Conservation (phyloP, 1,140 invertebrate genomes). For the Muscidifurax raptorellus region DNA sequence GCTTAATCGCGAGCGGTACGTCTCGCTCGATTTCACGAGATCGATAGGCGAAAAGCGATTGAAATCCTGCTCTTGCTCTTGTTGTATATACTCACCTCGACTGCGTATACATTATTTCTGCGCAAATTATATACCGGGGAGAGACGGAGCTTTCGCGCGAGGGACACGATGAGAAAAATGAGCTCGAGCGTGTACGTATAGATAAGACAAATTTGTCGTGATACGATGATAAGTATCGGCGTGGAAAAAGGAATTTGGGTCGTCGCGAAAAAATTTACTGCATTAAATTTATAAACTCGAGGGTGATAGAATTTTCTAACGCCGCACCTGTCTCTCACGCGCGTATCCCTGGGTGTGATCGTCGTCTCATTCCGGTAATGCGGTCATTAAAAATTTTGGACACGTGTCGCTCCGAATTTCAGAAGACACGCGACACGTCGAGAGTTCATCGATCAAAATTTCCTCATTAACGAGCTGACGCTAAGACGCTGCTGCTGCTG, state of each 20-base stretch:
- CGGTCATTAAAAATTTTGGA: not conserved
- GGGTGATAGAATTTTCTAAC: not conserved
- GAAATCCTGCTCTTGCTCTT: too few relatives aligned
- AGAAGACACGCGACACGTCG: not conserved
- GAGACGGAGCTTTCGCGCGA: too few relatives aligned
- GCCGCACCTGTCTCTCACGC: too few relatives aligned
- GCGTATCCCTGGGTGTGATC: too few relatives aligned
- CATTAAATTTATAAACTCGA: too few relatives aligned
- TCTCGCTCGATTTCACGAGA: not conserved
- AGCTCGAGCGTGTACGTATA: too few relatives aligned
- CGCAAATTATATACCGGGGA: not conserved
- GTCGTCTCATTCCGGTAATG: not conserved
- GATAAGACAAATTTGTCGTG: too few relatives aligned
- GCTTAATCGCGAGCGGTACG: not conserved
- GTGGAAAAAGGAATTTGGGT: too few relatives aligned
- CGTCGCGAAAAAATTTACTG: too few relatives aligned
- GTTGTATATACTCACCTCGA: not conserved
- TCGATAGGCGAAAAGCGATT: not conserved
- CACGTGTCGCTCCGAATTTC: not conserved
- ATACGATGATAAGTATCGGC: too few relatives aligned
- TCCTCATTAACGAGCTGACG: slow-evolving; percentile 30
- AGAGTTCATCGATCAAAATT: slow-evolving; percentile 39
- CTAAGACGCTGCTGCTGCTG: not conserved
- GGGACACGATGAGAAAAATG: too few relatives aligned
- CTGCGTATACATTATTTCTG: not conserved